These are phyloP conservation scores for Ephialtes manifestator DNA, from an alignment of 2,888 invertebrate species.

Conservation along the genomic window DNA sequence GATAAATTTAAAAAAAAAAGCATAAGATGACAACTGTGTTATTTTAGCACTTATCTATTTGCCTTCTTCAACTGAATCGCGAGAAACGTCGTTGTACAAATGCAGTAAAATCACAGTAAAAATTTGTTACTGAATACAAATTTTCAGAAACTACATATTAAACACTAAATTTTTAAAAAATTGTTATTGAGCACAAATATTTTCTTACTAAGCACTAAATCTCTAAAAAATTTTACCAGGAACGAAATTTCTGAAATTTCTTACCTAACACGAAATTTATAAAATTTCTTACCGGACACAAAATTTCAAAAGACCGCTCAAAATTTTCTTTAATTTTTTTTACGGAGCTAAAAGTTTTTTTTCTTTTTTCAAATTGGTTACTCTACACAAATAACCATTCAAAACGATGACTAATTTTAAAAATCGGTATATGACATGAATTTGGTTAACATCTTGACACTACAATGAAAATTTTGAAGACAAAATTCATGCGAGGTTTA, in stretches of 20 bases:
- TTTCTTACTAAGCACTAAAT: no score
- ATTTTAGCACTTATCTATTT: not conserved
- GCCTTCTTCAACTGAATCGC: not conserved
- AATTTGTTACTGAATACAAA: no score
- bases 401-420: not conserved
- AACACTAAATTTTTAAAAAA: no score
- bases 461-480: not conserved
- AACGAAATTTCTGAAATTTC: not conserved
- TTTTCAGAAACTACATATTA: no score
- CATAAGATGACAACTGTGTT: not conserved
- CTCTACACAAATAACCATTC: not conserved
- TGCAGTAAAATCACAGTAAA: not conserved
- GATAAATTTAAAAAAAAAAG: not conserved
- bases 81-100: not conserved
- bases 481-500: not conserved
- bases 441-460: not conserved
- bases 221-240: no score
- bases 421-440: not conserved
- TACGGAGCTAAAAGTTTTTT: no score
- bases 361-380: no score
- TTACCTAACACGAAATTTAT: no score
- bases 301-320: no score
- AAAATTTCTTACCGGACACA: no score
- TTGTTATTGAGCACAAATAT: no score
- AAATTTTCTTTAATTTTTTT: no score